These are phyloP conservation scores for Mirounga angustirostris DNA, from an alignment of 2,113 vertebrate species.

Conservation along the genomic window DNA sequence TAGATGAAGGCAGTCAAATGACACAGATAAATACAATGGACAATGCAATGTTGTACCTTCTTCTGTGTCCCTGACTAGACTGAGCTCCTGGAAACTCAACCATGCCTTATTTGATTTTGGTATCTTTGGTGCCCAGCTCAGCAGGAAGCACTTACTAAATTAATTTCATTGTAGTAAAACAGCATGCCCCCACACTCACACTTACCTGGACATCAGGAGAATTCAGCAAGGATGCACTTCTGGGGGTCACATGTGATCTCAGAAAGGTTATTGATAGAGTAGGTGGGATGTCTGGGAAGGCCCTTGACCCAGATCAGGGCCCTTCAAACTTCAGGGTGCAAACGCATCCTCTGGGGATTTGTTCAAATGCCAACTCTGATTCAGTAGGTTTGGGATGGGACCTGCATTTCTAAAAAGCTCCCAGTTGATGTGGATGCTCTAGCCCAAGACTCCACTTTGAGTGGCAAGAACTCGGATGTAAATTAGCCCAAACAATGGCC, in stretches of 20 bases:
- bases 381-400: background rate
- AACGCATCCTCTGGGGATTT: background rate
- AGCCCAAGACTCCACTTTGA: background rate
- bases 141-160: background rate
- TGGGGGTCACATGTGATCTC: background rate
- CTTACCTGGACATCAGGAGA: background rate
- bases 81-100: background rate
- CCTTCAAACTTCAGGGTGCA: background rate
- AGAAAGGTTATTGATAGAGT: background rate
- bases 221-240: background rate
- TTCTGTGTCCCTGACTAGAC: background rate
- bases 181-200: background rate
- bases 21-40: background rate
- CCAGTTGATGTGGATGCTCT: background rate
- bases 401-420: background rate
- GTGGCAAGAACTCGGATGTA: background rate
- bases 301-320: background rate
- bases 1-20: background rate
- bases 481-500: background rate
- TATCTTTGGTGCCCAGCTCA: background rate
- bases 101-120: background rate
- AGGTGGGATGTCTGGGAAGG: background rate
- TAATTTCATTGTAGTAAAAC: background rate
- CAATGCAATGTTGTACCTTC: accelerated
- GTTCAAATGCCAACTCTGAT: background rate